Conservation (phyloP, 2,888 invertebrate genomes). For the Oscheius onirici region DNA sequence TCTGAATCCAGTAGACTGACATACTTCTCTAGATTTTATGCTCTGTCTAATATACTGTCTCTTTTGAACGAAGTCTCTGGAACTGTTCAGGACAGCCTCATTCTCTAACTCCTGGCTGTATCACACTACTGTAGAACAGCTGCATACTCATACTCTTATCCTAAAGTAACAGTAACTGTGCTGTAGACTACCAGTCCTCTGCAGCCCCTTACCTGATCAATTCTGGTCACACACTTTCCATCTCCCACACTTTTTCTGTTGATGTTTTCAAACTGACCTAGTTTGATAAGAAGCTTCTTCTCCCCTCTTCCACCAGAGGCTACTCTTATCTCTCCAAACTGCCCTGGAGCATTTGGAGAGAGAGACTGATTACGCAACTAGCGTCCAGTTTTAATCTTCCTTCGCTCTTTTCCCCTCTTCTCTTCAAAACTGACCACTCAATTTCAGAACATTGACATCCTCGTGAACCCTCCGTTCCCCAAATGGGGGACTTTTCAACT, state of each 20-base stretch:
- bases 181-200: no score
- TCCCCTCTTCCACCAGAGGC: neutral
- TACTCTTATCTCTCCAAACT: neutral
- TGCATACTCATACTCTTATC: no score
- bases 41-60: no score
- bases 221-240: neutral
- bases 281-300: conserved; percentile 6
- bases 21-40: no score
- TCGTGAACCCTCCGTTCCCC: neutral
- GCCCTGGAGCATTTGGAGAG: conserved; percentile 20
- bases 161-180: no score
- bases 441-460: conserved; percentile 15
- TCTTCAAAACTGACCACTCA: conserved; percentile 10
- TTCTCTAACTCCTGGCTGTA: no score
- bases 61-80: no score
- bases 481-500: conserved; percentile 22
- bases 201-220: no score
- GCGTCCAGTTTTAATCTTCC: conserved; percentile 10
- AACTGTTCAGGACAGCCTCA: no score
- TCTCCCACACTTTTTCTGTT: neutral
- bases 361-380: conserved; percentile 28
- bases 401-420: conserved; percentile 4
- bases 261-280: conserved; percentile 26
- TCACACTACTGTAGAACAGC: no score
- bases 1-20: no score